A percentile compares a stretch with the other conserved stretches of the same genome.
Conservation (phyloP, 2,888 invertebrate species). For the Andricus curvator region DNA sequence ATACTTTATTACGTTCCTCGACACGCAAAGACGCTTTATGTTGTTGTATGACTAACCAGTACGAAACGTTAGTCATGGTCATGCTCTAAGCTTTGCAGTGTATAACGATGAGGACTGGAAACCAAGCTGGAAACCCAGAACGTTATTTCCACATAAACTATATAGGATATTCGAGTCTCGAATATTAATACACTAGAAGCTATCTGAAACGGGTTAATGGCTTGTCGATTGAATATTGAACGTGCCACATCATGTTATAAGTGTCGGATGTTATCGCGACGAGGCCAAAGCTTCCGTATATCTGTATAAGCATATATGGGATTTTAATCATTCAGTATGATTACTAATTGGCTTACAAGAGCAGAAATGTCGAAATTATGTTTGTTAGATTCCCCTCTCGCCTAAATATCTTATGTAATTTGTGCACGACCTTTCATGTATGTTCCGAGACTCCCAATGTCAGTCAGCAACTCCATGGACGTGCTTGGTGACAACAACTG, state of each 20-base stretch:
- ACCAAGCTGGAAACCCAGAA: conserved; percentile 29
- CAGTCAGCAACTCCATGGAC: background rate
- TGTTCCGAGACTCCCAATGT: background rate
- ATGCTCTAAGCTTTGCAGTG: conserved; percentile 20
- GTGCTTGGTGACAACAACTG: background rate
- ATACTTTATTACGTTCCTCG: conserved; percentile 31
- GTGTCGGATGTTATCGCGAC: background rate
- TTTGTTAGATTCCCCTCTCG: background rate
- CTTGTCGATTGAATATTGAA: conserved; percentile 29
- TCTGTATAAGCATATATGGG: background rate
- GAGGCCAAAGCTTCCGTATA: background rate
- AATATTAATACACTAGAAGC: conserved; percentile 34
- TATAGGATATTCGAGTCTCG: conserved; percentile 14
- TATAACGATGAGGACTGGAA: conserved; percentile 24
- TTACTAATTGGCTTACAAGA: background rate
- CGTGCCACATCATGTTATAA: background rate
- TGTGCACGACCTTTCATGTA: background rate
- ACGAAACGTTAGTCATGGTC: conserved; percentile 53
- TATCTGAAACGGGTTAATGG: conserved; percentile 30
- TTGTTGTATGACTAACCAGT: conserved; percentile 54
- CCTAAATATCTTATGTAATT: background rate
- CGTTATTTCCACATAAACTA: conserved; percentile 28
- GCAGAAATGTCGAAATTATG: background rate
- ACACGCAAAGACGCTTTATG: conserved; percentile 8
- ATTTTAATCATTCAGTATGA: background rate